Conservation (phyloP, 2,113 vertebrate genomes). For the Dipodomys merriami region DNA sequence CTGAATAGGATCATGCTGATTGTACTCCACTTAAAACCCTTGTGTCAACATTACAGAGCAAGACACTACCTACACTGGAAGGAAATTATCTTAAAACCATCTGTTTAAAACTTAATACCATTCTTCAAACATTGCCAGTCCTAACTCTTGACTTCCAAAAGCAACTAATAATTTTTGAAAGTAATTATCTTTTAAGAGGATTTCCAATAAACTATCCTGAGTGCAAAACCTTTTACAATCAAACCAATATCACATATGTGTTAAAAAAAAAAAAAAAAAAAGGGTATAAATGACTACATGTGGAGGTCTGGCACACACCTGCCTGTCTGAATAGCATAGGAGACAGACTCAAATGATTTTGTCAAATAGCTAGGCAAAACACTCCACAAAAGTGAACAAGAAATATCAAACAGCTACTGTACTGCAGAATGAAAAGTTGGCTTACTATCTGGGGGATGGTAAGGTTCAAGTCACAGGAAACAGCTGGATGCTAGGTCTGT, state of each 20-base stretch:
- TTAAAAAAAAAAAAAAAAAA: not conserved
- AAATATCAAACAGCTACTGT: conserved; percentile 16
- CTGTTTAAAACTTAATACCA: conserved; percentile 53
- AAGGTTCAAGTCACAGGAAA: conserved; percentile 69
- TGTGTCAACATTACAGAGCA: conserved; percentile 10
- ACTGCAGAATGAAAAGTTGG: not conserved
- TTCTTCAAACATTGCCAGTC: not conserved
- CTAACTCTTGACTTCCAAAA: not conserved
- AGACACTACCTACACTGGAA: not conserved
- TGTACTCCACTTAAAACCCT: not conserved
- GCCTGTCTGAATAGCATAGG: not conserved
- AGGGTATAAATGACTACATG: not conserved
- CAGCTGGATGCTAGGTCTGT: conserved; percentile 65
- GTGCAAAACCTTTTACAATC: conserved; percentile 30
- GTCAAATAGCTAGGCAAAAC: conserved; percentile 48
- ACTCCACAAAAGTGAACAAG: conserved; percentile 35
- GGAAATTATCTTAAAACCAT: conserved; percentile 24
- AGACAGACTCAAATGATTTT: conserved; percentile 33
- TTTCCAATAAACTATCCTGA: conserved; percentile 22
- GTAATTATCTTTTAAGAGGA: not conserved
- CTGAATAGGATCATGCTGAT: not conserved
- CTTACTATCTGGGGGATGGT: conserved; percentile 42
- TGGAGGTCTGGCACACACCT: not conserved
- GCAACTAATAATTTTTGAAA: conserved; percentile 48
- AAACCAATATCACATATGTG: not conserved